Evolutionary conservation across 1,140 invertebrate genomes (phyloP).

Genomic region (Chymomyza costata): DNA sequence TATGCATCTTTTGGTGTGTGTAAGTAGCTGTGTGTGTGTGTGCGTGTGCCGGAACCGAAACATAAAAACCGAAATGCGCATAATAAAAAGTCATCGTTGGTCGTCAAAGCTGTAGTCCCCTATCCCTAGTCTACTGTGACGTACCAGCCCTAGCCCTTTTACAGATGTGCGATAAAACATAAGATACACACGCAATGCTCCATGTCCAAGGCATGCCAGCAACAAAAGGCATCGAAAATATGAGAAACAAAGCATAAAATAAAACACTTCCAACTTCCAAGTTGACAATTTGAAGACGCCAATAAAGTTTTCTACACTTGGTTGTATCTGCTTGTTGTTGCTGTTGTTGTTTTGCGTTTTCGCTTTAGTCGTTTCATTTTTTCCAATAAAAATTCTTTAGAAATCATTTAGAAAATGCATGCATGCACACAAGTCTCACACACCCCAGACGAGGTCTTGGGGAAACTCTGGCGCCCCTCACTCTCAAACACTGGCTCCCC

Average conservation of each 20-base stretch:
- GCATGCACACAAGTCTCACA: constrained; percentile 50
- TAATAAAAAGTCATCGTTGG: constrained; percentile 69
- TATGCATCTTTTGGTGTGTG: no score
- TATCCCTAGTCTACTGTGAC: constrained; percentile 2
- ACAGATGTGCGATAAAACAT: constrained; percentile 48
- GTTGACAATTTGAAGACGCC: constrained; percentile 70
- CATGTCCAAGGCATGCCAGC: constrained; percentile 29
- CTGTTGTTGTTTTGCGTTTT: constrained; percentile 37
- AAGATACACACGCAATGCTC: no score
- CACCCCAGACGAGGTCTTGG: neutral
- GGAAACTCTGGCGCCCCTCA: no score
- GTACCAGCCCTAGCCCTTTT: constrained; percentile 48
- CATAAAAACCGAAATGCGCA: constrained; percentile 68
- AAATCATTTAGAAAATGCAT: constrained; percentile 71
- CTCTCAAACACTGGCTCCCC: no score
- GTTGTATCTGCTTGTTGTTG: constrained; percentile 22
- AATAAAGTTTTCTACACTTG: constrained; percentile 57
- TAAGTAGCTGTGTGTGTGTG: constrained; percentile 9
- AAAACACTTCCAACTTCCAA: constrained; percentile 64
- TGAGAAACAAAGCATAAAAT: constrained; percentile 71
- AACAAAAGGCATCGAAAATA: constrained; percentile 62
- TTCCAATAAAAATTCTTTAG: constrained; percentile 67
- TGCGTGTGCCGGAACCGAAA: constrained; percentile 67
- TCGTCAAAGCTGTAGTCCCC: constrained; percentile 28
- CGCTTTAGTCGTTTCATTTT: constrained; percentile 44